These are phyloP conservation scores for Neosilurus mollespiculum DNA, from an alignment of 2,797 vertebrate species.

Conservation along the genomic window DNA sequence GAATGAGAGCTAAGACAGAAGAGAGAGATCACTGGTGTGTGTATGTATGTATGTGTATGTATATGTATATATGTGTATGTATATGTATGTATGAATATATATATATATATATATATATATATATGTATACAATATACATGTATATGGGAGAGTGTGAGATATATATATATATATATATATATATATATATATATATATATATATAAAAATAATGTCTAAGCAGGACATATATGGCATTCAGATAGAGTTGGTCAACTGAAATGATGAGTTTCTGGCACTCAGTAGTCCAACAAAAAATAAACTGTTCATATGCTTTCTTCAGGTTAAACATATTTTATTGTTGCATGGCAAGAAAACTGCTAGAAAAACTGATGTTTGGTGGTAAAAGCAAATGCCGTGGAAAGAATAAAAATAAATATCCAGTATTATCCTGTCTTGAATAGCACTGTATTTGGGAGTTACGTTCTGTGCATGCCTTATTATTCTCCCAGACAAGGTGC, in stretches of 20 bases:
- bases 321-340: conserved; percentile 26
- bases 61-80: too few relatives aligned
- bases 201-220: background rate
- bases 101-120: too few relatives aligned
- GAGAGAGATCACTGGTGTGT: background rate
- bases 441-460: conserved; percentile 25
- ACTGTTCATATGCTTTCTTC: conserved; percentile 4
- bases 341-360: conserved; percentile 23
- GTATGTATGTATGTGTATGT: too few relatives aligned
- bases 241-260: background rate
- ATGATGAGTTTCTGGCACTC: background rate
- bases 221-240: background rate
- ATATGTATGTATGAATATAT: too few relatives aligned
- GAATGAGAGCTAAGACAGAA: background rate
- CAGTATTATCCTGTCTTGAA: conserved; percentile 7
- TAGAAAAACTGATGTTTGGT: conserved; percentile 24
- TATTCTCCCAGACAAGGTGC: conserved; percentile 15
- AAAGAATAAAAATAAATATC: background rate
- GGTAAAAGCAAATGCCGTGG: conserved; percentile 26
- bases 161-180: too few relatives aligned
- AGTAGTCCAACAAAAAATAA: conserved; percentile 7
- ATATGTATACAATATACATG: too few relatives aligned
- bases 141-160: too few relatives aligned
- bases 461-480: conserved; percentile 32
- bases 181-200: too few relatives aligned